Evolutionary conservation across 1,140 invertebrate genomes (phyloP).

Genomic region (Cydia fagiglandana): DNA sequence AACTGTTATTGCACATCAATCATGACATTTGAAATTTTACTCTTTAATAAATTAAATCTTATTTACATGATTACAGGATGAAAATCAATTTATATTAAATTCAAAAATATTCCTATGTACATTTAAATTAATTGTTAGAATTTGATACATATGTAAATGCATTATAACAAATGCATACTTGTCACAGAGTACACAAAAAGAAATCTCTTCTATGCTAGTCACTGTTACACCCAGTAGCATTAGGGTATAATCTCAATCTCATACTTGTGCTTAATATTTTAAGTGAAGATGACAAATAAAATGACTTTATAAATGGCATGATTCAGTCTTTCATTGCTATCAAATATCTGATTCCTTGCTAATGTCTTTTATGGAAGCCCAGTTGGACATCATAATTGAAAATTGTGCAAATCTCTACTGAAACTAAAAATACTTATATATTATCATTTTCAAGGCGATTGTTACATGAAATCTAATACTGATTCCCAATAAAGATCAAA

Average conservation of each 20-base stretch:
- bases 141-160: conserved; percentile 39
- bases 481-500: conserved; percentile 21
- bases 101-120: conserved; percentile 46
- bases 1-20: conserved; percentile 43
- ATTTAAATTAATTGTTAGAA: conserved; percentile 39
- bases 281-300: conserved; percentile 62
- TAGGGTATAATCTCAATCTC: conserved; percentile 54
- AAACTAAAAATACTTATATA: not conserved
- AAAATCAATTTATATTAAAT: conserved; percentile 41
- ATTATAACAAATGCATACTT: conserved; percentile 35
- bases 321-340: conserved; percentile 73
- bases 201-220: conserved; percentile 66
- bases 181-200: conserved; percentile 45
- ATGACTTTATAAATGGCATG: conserved; percentile 62
- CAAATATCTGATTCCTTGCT: conserved; percentile 31
- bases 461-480: not conserved
- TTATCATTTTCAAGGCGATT: not conserved
- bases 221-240: conserved; percentile 54
- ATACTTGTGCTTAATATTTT: conserved; percentile 60
- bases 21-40: conserved; percentile 35
- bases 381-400: not conserved
- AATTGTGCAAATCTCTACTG: conserved; percentile 20
- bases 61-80: conserved; percentile 51
- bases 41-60: conserved; percentile 41
- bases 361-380: conserved; percentile 30